Evolutionary conservation across 2,888 invertebrate species (phyloP).

Genomic region (Helleia helle): DNA sequence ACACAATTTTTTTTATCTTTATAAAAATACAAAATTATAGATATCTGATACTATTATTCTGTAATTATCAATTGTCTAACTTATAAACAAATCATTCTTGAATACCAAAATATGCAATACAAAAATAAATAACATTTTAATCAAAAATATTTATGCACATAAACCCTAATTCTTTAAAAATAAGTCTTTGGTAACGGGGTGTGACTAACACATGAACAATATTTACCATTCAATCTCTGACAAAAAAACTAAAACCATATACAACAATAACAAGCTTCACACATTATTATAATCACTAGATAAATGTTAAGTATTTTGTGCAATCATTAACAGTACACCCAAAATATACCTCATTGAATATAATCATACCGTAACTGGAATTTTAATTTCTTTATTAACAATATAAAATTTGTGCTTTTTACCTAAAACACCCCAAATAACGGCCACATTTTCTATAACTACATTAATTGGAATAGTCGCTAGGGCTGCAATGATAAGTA

Average conservation of each 20-base stretch:
- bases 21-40: not conserved
- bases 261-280: slow-evolving; percentile 20
- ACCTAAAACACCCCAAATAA: slow-evolving; percentile 94
- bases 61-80: not conserved
- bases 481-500: slow-evolving; percentile 89
- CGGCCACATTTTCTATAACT: slow-evolving; percentile 94
- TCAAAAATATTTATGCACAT: slow-evolving; percentile 15
- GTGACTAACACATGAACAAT: slow-evolving; percentile 21
- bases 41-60: not conserved
- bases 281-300: slow-evolving; percentile 30
- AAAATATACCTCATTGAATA: slow-evolving; percentile 28
- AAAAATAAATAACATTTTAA: slow-evolving; percentile 19
- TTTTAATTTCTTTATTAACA: slow-evolving; percentile 91
- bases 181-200: slow-evolving; percentile 29
- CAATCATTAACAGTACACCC: slow-evolving; percentile 34
- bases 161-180: slow-evolving; percentile 19
- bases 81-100: not conserved
- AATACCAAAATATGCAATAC: slow-evolving; percentile 3
- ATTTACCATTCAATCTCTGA: slow-evolving; percentile 13
- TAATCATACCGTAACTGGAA: slow-evolving; percentile 77
- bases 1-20: too few relatives aligned
- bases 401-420: slow-evolving; percentile 98
- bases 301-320: slow-evolving; percentile 47
- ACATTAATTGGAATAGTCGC: slow-evolving; percentile 95
- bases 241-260: slow-evolving; percentile 15